Evolutionary conservation across 1,140 invertebrate species (phyloP).

Genomic region (Drosophila ercepeae): DNA sequence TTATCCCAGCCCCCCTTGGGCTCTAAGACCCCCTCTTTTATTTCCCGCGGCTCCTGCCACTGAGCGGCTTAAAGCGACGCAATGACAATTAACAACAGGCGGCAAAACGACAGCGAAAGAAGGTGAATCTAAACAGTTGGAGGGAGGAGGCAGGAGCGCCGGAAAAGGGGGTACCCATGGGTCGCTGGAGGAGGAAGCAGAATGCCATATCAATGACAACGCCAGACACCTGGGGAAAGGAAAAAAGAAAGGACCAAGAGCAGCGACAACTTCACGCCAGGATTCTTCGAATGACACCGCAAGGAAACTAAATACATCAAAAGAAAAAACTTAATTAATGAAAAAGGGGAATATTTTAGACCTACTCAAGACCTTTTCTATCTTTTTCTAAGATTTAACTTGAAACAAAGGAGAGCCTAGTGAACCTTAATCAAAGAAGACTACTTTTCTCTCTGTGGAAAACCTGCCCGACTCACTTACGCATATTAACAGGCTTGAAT

Average conservation of each 20-base stretch:
- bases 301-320: neutral
- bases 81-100: conserved; percentile 80
- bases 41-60: conserved; percentile 32
- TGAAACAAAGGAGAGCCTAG: no score
- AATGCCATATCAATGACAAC: conserved; percentile 67
- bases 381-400: no score
- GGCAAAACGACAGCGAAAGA: conserved; percentile 47
- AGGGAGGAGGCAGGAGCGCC: no score
- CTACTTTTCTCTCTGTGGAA: neutral
- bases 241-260: neutral
- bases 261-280: conserved; percentile 16
- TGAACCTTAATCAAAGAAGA: no score
- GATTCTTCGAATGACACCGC: conserved; percentile 25
- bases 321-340: neutral
- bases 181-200: conserved; percentile 20
- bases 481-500: conserved; percentile 72
- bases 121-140: conserved; percentile 4
- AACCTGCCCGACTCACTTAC: conserved; percentile 50
- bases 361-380: no score
- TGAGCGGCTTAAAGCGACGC: conserved; percentile 74
- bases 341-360: neutral
- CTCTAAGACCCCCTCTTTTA: neutral
- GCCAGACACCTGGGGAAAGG: conserved; percentile 18
- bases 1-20: neutral
- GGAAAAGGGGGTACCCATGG: neutral